Evolutionary conservation across 2,113 vertebrate species (phyloP), one percentile per base, ranked within the genome.

Genomic region (Pelecanus crispus): DNA sequence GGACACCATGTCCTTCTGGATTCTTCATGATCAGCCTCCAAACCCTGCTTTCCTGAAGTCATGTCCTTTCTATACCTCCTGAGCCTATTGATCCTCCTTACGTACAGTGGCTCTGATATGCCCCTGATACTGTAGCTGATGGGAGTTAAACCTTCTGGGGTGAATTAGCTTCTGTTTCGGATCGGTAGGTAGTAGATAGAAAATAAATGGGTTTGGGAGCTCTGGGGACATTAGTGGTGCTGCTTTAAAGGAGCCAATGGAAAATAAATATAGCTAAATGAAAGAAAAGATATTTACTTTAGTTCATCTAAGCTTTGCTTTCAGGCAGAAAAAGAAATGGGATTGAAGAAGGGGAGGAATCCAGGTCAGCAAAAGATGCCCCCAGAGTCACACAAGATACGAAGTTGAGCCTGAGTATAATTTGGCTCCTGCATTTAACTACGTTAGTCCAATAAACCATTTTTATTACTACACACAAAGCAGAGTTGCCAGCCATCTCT

Each of bases 381-480:
- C 45, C 88, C 42, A 38, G 63, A 92, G 78, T 84, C 81, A 71
- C 24, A 77, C 86, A n/a, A 91, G 83, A 63, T 92, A 75, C 65
- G 73, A 75, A 58, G 61, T 15, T 79, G 67, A 84, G 77, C 49
- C 83, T 74, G 36, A 95, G 81, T 65, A 52, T 90, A 62, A 84
- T 88, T 95, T 95, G 96, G 92, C 95, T 98, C 88, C 96, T 85
- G 78, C 8, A 0, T 96, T 94, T 94, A 85, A 94, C 95, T 96
- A 71, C 3, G 0, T 96, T 89, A 95, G 92, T 81, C 92, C 92
- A 98, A 98, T 98, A 98, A 98, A 98, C 83, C 91, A 97, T 97
- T 98, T 98, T 98, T 98, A 98, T 97, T 98, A 62, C 96, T 96
- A 88, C 89, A 95, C 42, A 95, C 63, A 96, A 95, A 97, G 90